Base-by-base conservation (phyloP, 2,888 invertebrate genomes). In the Trachelus iudaicus region DNA sequence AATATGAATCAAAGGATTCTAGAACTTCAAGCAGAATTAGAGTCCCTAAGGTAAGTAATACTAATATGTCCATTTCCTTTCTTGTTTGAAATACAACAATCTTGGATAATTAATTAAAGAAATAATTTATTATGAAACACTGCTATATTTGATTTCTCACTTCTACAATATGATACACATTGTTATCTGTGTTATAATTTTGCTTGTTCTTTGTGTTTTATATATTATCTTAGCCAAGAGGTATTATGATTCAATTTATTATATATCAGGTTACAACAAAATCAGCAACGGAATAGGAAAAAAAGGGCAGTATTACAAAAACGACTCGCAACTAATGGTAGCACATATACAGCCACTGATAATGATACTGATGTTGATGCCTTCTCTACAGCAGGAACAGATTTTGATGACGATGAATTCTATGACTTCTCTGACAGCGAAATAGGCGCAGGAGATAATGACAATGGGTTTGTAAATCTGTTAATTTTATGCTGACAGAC, bases 371-470 rank as follows among this genome's bases (percentile, higher is more conserved):
- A 91, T 37, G 79, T 86, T 4, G 91, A 91, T 81, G 86, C 87
- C 33, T 87, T 84, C 80, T 91, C 90, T 34, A 88, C 86, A 56
- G 87, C 89, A 11, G 90, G 87, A n/a, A 91, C 91, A 30, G 90
- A 90, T 76, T 80, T 89, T 40, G 89, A 85, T 0, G 90, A 91
- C 69, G 91, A 91, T 73, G 91, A 91, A 81, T 91, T 91, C 80
- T 91, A 88, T 77, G 91, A 91, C 79, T 91, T 90, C 77, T 91
- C 91, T 0, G 91, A 91, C 69, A 88, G 87, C 69, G 91, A 91
- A 80, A 84, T 84, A 37, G 84, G 80, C 68, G 79, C 79, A 77
- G 85, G 83, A 34, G 89, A 90, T 74, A 84, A 83, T 35, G 87
- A 88, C 56, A 87, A 84, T 80, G 87, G 89, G 91, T 91, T 85